Evolutionary conservation across 2,888 invertebrate genomes (phyloP).

Genomic region (Tetanocera ferruginea): DNA sequence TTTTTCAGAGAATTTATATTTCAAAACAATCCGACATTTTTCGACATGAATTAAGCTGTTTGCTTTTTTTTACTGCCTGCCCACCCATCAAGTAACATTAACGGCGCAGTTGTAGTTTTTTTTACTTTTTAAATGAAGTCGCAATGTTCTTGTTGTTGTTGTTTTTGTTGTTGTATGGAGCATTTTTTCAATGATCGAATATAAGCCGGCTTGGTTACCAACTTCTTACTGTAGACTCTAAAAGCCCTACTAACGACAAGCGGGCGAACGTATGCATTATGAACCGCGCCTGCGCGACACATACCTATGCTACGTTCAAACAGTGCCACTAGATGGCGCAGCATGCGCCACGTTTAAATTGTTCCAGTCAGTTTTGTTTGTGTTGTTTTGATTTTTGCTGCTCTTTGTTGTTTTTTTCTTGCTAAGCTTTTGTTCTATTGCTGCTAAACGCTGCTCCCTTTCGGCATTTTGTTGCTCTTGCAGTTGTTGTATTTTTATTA

Average conservation of each 20-base stretch:
- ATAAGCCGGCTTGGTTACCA: too few species aligned
- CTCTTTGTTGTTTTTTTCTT: neutral
- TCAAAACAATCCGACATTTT: too few species aligned
- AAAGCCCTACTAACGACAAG: too few species aligned
- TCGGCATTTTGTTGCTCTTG: neutral
- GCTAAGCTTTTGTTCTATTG: neutral
- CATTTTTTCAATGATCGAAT: too few species aligned
- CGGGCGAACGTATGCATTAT: slow-evolving; percentile 21
- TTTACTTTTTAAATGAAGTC: too few species aligned
- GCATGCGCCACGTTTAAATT: slow-evolving; percentile 8
- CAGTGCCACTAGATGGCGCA: neutral
- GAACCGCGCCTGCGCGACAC: slow-evolving; percentile 1
- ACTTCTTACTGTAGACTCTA: too few species aligned
- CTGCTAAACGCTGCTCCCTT: neutral
- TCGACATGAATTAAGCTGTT: neutral
- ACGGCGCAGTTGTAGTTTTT: neutral
- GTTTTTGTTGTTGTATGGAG: neutral
- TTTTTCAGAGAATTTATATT: too few species aligned
- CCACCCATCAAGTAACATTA: neutral
- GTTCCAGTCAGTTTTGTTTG: neutral
- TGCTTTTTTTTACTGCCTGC: neutral
- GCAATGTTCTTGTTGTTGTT: slow-evolving; percentile 3
- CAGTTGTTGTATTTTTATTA: neutral
- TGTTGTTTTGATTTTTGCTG: neutral
- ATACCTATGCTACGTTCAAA: neutral